These are phyloP conservation scores for Odontothrips loti DNA, from an alignment of 2,888 invertebrate genomes.

Conservation along the genomic window DNA sequence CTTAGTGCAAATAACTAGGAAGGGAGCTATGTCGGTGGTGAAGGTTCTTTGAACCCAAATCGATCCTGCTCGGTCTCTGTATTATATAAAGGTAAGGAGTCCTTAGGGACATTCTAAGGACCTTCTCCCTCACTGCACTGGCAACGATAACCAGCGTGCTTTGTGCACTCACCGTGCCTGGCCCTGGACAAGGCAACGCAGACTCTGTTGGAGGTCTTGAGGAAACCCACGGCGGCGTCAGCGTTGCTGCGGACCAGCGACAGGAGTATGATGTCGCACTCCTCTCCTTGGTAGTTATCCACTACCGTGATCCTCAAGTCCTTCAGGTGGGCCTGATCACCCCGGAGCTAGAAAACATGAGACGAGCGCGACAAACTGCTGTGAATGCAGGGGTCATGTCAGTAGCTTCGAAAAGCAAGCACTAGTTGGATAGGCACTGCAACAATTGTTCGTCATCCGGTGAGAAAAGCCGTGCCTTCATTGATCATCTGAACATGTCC, in stretches of 20 bases:
- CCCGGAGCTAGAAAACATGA: too few species aligned
- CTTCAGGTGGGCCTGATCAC: constrained; percentile 41
- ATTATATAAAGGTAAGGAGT: background rate
- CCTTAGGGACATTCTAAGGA: background rate
- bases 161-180: constrained; percentile 44
- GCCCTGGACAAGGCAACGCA: constrained; percentile 76
- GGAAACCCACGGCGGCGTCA: constrained; percentile 64
- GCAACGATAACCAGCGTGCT: background rate
- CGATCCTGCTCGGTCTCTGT: background rate
- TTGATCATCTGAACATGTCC: too few species aligned
- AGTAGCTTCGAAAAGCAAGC: too few species aligned
- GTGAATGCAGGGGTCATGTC: too few species aligned
- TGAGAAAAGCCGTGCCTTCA: too few species aligned
- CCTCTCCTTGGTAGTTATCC: constrained; percentile 79
- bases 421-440: too few species aligned
- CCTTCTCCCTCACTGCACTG: background rate
- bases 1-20: too few species aligned
- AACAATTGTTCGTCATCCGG: too few species aligned
- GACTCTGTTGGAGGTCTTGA: constrained; percentile 64
- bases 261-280: constrained; percentile 70
- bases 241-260: constrained; percentile 75
- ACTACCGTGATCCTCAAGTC: constrained; percentile 62
- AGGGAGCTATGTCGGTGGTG: too few species aligned
- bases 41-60: too few species aligned
- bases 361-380: background rate